Evolutionary conservation across 2,888 invertebrate genomes (phyloP).

Genomic region (Epinotia bilunana): DNA sequence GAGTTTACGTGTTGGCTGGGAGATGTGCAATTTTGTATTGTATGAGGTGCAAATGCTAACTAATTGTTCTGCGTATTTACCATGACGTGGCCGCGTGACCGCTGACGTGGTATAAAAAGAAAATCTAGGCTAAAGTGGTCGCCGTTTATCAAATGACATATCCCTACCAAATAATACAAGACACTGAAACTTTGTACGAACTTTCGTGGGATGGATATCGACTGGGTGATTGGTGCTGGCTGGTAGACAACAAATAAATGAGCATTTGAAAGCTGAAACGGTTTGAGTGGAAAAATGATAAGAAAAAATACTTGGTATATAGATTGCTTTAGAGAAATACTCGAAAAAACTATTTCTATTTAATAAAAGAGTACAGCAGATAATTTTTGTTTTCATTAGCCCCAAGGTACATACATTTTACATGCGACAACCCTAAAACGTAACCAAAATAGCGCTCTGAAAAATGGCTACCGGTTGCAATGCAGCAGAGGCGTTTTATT

Average conservation of each 20-base stretch:
- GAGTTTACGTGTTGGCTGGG: too few relatives aligned
- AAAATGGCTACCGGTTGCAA: constrained; percentile 54
- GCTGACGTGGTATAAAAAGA: too few relatives aligned
- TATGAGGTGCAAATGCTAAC: too few relatives aligned
- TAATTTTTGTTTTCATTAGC: not conserved
- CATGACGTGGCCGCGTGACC: too few relatives aligned
- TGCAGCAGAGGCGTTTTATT: constrained; percentile 67
- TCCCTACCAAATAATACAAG: too few relatives aligned
- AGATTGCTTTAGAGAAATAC: not conserved
- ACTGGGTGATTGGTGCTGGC: not conserved
- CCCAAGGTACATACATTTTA: not conserved
- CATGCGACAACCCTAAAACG: constrained; percentile 30
- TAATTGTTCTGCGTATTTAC: too few relatives aligned
- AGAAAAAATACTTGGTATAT: not conserved
- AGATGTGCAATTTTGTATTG: too few relatives aligned
- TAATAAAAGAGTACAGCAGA: not conserved
- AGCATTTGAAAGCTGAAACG: not conserved
- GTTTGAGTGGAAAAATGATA: not conserved
- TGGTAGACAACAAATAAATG: constrained; percentile 3
- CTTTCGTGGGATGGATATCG: not conserved
- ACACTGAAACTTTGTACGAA: not conserved
- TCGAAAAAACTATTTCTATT: not conserved
- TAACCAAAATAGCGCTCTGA: constrained; percentile 41
- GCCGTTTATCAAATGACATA: too few relatives aligned
- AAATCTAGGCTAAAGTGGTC: too few relatives aligned